phyloP scores from a whole-genome alignment of 2,888 invertebrate genomes.

The Neuroscelio doddi region DNA sequence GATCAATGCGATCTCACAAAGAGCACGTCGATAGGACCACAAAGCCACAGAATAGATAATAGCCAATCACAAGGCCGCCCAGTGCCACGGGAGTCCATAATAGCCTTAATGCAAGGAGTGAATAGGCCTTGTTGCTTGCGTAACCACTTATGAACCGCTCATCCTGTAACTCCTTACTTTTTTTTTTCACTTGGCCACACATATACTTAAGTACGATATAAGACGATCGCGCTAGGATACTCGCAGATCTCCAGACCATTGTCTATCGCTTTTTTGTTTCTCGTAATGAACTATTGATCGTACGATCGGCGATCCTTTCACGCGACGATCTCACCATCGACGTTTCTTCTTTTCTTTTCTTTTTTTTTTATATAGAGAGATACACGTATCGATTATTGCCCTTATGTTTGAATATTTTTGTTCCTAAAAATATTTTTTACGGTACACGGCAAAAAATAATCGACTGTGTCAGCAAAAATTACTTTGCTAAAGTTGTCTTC shows the following conservation, averaged over 20 bases:
- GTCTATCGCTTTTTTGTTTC: conserved; percentile 65
- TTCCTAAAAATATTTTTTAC: too few relatives aligned
- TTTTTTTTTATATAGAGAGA: too few relatives aligned
- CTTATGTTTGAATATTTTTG: too few relatives aligned
- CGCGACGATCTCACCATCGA: conserved; percentile 30
- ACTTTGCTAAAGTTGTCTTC: too few relatives aligned
- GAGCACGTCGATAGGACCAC: conserved; percentile 38
- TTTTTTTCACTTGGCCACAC: conserved; percentile 47
- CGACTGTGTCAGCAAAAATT: too few relatives aligned
- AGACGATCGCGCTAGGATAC: conserved; percentile 41
- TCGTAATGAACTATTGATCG: conserved; percentile 69
- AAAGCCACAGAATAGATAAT: conserved; percentile 60
- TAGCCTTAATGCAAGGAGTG: conserved; percentile 58
- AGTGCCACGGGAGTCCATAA: conserved; percentile 54
- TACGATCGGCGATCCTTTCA: conserved; percentile 55
- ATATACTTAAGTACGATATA: conserved; percentile 33
- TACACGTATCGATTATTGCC: too few relatives aligned
- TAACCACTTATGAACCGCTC: conserved; percentile 49
- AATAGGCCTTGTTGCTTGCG: conserved; percentile 62
- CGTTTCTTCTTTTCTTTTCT: conserved; percentile 7
- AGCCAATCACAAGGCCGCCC: conserved; percentile 57
- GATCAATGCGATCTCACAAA: conserved; percentile 30
- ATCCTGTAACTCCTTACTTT: conserved; percentile 9
- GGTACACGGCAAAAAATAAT: too few relatives aligned
- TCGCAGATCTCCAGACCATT: too few relatives aligned